phyloP scores from a whole-genome alignment of 2,888 invertebrate genomes.

The Pollenia griseotomentosa region DNA sequence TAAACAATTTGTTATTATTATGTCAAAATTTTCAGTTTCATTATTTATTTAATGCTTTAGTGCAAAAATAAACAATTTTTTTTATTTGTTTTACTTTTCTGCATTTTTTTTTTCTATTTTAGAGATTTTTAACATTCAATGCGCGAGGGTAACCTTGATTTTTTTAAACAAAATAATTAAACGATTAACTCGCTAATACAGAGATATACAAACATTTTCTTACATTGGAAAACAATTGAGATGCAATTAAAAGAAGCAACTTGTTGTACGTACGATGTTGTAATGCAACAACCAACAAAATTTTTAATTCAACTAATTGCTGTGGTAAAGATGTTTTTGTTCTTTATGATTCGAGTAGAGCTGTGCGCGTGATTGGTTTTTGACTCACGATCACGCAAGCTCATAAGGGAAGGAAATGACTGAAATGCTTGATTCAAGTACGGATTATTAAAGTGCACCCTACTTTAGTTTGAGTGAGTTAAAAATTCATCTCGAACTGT shows the following conservation, averaged over 20 bases:
- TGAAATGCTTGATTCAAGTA: too few relatives aligned
- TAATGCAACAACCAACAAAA: slow-evolving; percentile 13
- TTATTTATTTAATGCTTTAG: slow-evolving; percentile 8
- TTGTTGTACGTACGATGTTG: slow-evolving; percentile 13
- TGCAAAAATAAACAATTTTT: not conserved
- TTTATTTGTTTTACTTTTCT: not conserved
- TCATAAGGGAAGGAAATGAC: too few relatives aligned
- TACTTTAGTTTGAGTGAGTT: too few relatives aligned
- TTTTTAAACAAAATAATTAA: slow-evolving; percentile 25
- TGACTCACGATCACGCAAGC: too few relatives aligned
- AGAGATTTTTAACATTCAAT: not conserved
- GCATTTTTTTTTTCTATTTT: slow-evolving; percentile 4
- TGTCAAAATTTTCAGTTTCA: not conserved
- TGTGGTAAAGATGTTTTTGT: slow-evolving; percentile 31
- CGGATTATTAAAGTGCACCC: too few relatives aligned
- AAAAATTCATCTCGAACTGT: too few relatives aligned
- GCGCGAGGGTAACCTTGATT: slow-evolving; percentile 39
- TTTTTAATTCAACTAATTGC: not conserved
- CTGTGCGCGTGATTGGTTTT: too few relatives aligned
- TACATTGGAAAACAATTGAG: slow-evolving; percentile 24
- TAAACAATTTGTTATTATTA: slow-evolving; percentile 37
- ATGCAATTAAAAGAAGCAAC: slow-evolving; percentile 49
- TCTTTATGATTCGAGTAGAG: slow-evolving; percentile 9
- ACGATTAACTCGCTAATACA: slow-evolving; percentile 16
- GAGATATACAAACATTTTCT: not conserved